Evolutionary conservation across 2,888 invertebrate species (phyloP).

Genomic region (Trachelus troglodyta): DNA sequence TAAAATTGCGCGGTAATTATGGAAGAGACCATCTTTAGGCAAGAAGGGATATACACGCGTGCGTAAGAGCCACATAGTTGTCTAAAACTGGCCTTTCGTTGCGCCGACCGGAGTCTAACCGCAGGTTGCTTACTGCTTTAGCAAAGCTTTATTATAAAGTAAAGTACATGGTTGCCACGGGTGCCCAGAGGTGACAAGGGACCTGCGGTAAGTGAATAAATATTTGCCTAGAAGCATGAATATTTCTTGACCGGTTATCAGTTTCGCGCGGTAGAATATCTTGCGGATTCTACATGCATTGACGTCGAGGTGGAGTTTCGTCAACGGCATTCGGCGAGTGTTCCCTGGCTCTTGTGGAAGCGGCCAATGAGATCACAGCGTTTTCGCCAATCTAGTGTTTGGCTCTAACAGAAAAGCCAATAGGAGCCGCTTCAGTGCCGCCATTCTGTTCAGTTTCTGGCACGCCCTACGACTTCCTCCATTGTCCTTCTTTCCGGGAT

Average conservation of each 20-base stretch:
- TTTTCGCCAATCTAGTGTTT: constrained; percentile 38
- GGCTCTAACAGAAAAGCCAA: constrained; percentile 44
- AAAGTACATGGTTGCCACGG: constrained; percentile 30
- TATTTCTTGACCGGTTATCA: constrained; percentile 25
- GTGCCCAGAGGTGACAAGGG: constrained; percentile 27
- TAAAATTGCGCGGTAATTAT: too few relatives aligned
- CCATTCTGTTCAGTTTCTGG: constrained; percentile 52
- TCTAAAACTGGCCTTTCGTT: constrained; percentile 25
- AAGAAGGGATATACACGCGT: too few relatives aligned
- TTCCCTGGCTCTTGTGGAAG: constrained; percentile 38
- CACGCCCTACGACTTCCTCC: constrained; percentile 62
- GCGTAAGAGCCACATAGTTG: not conserved
- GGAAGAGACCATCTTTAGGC: too few relatives aligned
- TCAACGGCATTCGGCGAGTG: constrained; percentile 26
- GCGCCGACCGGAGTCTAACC: constrained; percentile 34
- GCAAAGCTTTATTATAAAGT: constrained; percentile 25
- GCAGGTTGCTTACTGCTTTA: constrained; percentile 30
- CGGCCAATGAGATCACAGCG: constrained; percentile 43
- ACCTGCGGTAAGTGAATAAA: constrained; percentile 40
- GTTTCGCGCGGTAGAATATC: constrained; percentile 31
- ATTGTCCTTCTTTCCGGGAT: constrained; percentile 64
- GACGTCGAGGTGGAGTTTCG: constrained; percentile 40
- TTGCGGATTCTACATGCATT: constrained; percentile 27
- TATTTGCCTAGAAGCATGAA: constrained; percentile 26
- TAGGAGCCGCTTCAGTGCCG: constrained; percentile 39